Evolutionary conservation across 2,113 vertebrate species (phyloP).

Genomic region (Ariopsis seemanni): DNA sequence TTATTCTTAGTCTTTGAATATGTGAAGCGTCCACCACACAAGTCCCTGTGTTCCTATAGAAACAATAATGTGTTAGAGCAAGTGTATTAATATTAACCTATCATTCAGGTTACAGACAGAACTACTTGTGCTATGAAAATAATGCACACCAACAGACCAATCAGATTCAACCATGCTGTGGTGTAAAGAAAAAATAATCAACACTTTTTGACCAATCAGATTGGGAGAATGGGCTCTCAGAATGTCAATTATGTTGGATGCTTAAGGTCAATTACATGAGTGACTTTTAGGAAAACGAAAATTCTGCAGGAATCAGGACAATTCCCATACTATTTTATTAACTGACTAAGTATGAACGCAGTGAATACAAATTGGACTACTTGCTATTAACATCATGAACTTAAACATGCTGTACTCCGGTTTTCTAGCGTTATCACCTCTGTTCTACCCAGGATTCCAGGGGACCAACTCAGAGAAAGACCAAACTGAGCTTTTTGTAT

Average conservation of each 20-base stretch:
- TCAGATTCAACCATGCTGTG: not conserved
- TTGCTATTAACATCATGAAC: not conserved
- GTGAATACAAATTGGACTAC: constrained; percentile 19
- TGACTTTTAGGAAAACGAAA: not conserved
- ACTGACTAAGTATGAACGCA: not conserved
- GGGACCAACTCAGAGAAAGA: constrained; percentile 13
- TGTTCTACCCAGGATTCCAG: constrained; percentile 39
- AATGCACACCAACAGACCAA: not conserved
- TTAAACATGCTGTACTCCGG: not conserved
- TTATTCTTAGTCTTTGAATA: not conserved
- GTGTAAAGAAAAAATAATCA: not conserved
- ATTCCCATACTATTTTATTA: not conserved
- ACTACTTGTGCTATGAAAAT: not conserved
- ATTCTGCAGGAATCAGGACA: not conserved
- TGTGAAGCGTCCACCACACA: not conserved
- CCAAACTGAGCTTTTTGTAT: constrained; percentile 59
- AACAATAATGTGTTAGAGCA: not conserved
- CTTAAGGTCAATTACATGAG: not conserved
- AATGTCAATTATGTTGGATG: not conserved
- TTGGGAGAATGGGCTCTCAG: not conserved
- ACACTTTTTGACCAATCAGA: not conserved
- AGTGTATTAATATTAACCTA: not conserved
- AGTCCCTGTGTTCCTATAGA: not conserved
- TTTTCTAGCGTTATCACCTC: constrained; percentile 34
- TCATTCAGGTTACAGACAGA: not conserved